Conservation (phyloP, 2,888 invertebrate species). For the Hirtodrosophila duncani region DNA sequence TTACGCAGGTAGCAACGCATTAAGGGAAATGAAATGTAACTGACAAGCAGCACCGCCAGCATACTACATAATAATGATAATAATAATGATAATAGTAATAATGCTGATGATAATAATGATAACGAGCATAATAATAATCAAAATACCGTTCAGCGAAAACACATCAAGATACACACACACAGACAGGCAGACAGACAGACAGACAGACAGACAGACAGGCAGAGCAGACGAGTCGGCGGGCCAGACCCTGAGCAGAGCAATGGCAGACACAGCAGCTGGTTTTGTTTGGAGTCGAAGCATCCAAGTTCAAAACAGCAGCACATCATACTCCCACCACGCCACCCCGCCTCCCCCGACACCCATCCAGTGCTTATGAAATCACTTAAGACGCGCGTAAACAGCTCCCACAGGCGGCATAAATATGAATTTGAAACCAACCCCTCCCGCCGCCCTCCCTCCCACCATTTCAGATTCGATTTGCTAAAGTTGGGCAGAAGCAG, state of each 20-base stretch:
- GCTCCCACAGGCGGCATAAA: constrained; percentile 67
- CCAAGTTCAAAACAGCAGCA: no score
- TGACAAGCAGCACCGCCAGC: constrained; percentile 23
- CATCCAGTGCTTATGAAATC: constrained; percentile 61
- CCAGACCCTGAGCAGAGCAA: constrained; percentile 9
- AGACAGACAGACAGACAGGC: background rate
- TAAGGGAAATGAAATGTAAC: no score
- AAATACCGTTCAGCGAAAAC: constrained; percentile 47
- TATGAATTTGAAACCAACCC: constrained; percentile 48
- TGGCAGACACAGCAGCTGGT: background rate
- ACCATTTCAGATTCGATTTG: no score
- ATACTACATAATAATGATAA: constrained; percentile 28
- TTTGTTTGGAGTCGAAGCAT: no score
- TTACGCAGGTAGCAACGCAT: no score
- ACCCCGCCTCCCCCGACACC: no score
- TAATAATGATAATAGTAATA: constrained; percentile 21
- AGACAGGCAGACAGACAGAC: no score
- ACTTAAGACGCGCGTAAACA: constrained; percentile 65
- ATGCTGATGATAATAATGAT: constrained; percentile 60
- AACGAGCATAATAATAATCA: constrained; percentile 24
- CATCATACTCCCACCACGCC: no score
- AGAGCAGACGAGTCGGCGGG: background rate
- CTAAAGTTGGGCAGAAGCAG: no score
- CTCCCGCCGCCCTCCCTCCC: no score
- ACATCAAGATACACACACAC: constrained; percentile 29